These are phyloP conservation scores for Galago senegalensis DNA, from an alignment of 2,797 vertebrate genomes.

Conservation along the genomic window DNA sequence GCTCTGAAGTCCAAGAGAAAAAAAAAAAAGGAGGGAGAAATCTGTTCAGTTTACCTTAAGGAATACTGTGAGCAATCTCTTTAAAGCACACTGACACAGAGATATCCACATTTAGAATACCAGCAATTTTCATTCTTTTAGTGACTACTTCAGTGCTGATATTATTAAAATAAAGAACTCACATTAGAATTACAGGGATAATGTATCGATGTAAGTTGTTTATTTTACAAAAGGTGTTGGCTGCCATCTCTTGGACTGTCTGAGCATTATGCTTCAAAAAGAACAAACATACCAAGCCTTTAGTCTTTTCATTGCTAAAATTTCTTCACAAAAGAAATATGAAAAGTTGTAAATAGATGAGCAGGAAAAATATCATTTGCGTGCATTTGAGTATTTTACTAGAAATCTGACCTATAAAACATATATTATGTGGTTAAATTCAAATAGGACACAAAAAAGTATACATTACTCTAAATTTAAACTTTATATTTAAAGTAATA, in stretches of 20 bases:
- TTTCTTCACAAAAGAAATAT: constrained; percentile 51
- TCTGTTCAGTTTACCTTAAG: constrained; percentile 10
- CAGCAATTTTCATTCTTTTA: constrained; percentile 62
- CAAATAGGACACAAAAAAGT: neutral
- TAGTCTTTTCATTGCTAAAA: neutral
- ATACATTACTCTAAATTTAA: constrained; percentile 10
- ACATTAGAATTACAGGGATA: neutral
- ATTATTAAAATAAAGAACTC: constrained; percentile 63
- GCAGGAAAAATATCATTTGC: neutral
- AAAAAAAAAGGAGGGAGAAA: neutral
- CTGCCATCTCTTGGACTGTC: constrained; percentile 82
- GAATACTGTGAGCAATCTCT: constrained; percentile 58
- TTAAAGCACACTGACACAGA: neutral
- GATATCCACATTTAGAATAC: constrained; percentile 41
- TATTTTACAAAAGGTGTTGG: constrained; percentile 50
- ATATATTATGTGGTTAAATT: neutral
- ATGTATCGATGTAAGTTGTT: neutral
- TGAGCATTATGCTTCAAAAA: constrained; percentile 21
- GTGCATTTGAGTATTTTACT: constrained; percentile 7
- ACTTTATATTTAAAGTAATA: neutral
- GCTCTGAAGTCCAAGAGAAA: neutral
- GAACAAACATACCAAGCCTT: neutral
- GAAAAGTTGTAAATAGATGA: neutral
- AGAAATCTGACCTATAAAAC: constrained; percentile 36
- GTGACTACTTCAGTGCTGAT: constrained; percentile 35